A percentile compares a stretch with the other conserved stretches of the same genome.
Conservation (phyloP, 2,888 invertebrate species). For the Phengaris alcon region DNA sequence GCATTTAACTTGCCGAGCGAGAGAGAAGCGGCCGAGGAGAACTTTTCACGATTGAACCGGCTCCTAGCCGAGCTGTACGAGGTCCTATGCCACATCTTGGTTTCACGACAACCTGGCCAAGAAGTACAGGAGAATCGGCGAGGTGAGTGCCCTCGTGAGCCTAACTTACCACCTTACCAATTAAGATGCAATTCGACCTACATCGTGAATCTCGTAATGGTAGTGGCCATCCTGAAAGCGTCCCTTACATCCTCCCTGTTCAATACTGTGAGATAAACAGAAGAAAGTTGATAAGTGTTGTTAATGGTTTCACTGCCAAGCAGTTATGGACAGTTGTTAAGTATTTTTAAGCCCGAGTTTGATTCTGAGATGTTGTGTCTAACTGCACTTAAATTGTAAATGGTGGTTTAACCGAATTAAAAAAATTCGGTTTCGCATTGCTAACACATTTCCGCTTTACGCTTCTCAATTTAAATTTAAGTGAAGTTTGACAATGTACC, state of each 20-base stretch:
- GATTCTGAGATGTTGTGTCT: conserved; percentile 72
- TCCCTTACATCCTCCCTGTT: conserved; percentile 74
- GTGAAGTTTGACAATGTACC: conserved; percentile 77
- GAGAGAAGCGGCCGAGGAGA: conserved; percentile 77
- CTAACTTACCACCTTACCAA: conserved; percentile 76
- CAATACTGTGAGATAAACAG: conserved; percentile 75
- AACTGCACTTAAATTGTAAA: conserved; percentile 77
- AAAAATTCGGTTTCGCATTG: conserved; percentile 50
- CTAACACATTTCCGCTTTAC: conserved; percentile 54
- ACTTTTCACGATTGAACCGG: conserved; percentile 79
- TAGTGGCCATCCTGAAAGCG: conserved; percentile 75
- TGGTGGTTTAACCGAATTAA: conserved; percentile 62
- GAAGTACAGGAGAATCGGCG: conserved; percentile 71
- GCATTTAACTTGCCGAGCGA: conserved; percentile 79
- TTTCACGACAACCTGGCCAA: conserved; percentile 72
- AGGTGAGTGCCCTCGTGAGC: conserved; percentile 77
- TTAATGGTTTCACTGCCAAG: conserved; percentile 76
- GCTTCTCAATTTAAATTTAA: conserved; percentile 64
- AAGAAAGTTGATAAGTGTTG: conserved; percentile 69
- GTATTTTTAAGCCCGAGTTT: conserved; percentile 75
- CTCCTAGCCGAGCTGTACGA: conserved; percentile 78
- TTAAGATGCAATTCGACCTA: conserved; percentile 80
- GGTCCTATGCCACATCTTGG: conserved; percentile 78
- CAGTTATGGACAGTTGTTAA: conserved; percentile 75
- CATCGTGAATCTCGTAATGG: conserved; percentile 78